Conservation (phyloP, 2,113 vertebrate genomes). For the Psilopsiagon aymara region DNA sequence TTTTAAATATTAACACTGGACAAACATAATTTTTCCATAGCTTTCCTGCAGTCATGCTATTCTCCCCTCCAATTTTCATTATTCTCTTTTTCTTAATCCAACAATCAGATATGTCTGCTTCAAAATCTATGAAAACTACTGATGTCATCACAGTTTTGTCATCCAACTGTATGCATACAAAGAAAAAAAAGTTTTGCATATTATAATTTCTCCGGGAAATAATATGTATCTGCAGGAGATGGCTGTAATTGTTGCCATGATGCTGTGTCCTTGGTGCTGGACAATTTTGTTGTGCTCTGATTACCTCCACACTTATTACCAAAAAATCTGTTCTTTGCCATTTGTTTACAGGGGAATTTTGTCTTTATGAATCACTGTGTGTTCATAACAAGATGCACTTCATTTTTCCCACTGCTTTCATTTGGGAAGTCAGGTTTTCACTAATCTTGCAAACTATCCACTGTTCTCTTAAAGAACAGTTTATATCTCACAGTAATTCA, state of each 20-base stretch:
- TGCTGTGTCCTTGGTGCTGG: neutral
- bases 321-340: slow-evolving; percentile 8
- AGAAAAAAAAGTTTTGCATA: neutral
- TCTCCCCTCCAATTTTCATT: neutral
- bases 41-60: neutral
- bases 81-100: neutral
- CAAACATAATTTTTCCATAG: neutral
- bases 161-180: neutral
- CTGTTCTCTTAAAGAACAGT: neutral
- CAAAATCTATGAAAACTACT: neutral
- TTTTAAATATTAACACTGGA: neutral
- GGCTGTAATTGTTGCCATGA: neutral
- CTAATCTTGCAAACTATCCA: slow-evolving; percentile 5
- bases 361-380: neutral
- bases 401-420: slow-evolving; percentile 23
- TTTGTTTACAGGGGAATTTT: neutral
- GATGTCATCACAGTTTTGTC: neutral
- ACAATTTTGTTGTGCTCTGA: neutral
- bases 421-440: slow-evolving; percentile 1
- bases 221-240: neutral
- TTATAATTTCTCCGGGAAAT: neutral
- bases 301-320: neutral
- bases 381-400: slow-evolving; percentile 2
- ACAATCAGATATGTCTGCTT: neutral
- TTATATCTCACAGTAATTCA: slow-evolving; percentile 35